A percentile compares a stretch with the other conserved stretches of the same genome.
These are phyloP conservation scores for Pituophis catenifer DNA, from an alignment of 2,113 vertebrate species.

Conservation along the genomic window DNA sequence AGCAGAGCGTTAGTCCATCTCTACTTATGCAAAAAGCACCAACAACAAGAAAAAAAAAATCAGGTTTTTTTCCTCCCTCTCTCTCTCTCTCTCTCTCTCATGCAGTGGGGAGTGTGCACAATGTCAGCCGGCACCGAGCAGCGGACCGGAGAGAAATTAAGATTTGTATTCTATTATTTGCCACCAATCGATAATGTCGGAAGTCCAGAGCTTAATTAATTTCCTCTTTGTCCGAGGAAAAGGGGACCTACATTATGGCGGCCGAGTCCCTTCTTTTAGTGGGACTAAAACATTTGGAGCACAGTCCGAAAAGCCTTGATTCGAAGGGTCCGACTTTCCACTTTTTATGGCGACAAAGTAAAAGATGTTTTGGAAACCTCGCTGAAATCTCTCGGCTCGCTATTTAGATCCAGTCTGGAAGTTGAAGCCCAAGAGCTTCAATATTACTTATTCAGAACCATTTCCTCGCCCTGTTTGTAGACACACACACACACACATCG, in stretches of 20 bases:
- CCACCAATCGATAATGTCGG: slow-evolving; percentile 45
- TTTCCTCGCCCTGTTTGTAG: background rate
- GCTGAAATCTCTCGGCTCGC: background rate
- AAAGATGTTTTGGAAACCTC: background rate
- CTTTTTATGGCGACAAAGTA: background rate
- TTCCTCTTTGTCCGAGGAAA: slow-evolving; percentile 37
- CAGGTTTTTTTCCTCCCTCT: too few species aligned
- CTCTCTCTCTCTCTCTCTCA: background rate
- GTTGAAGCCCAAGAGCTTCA: background rate
- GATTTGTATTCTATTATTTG: background rate
- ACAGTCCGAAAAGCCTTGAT: background rate
- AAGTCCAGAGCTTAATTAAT: slow-evolving; percentile 24
- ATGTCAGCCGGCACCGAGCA: background rate
- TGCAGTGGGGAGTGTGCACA: background rate
- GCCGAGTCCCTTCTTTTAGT: slow-evolving; percentile 36
- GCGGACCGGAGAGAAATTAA: background rate
- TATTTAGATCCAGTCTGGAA: background rate
- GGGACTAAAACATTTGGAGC: background rate
- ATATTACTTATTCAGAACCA: background rate
- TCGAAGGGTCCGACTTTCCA: background rate
- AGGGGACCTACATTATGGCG: slow-evolving; percentile 23
- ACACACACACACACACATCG: too few species aligned
- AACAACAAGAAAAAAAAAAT: background rate
- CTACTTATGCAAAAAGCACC: background rate
- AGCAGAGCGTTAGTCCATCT: background rate